Conservation (phyloP, 2,113 vertebrate genomes). For the Anoura caudifer region DNA sequence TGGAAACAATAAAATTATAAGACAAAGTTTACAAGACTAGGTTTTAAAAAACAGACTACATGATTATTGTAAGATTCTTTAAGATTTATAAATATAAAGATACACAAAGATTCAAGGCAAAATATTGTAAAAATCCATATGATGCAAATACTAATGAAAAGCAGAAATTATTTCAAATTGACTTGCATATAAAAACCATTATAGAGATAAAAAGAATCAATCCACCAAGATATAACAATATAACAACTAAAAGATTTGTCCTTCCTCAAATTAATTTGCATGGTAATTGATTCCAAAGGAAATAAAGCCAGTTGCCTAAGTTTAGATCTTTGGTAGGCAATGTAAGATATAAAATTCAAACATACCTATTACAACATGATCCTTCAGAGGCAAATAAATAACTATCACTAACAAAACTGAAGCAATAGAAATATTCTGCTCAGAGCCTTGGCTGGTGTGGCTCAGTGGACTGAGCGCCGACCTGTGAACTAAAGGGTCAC, state of each 20-base stretch:
- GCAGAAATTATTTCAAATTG: background rate
- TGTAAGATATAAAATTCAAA: background rate
- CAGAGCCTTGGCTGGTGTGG: background rate
- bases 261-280: background rate
- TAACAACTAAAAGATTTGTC: background rate
- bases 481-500: too few species aligned
- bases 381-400: background rate
- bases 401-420: background rate
- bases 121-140: background rate
- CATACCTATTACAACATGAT: background rate
- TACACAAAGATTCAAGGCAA: background rate
- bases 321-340: background rate
- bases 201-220: background rate
- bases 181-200: background rate
- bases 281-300: background rate
- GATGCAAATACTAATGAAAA: background rate
- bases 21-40: background rate
- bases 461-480: too few species aligned
- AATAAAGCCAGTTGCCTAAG: background rate
- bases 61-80: background rate
- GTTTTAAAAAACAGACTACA: background rate
- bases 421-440: background rate
- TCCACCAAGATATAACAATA: background rate
- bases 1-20: slow-evolving; percentile 9
- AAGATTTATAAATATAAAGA: background rate